Evolutionary conservation across 2,797 vertebrate species (phyloP), one percentile per base, ranked within the genome.

Genomic region (Spea hammondii): DNA sequence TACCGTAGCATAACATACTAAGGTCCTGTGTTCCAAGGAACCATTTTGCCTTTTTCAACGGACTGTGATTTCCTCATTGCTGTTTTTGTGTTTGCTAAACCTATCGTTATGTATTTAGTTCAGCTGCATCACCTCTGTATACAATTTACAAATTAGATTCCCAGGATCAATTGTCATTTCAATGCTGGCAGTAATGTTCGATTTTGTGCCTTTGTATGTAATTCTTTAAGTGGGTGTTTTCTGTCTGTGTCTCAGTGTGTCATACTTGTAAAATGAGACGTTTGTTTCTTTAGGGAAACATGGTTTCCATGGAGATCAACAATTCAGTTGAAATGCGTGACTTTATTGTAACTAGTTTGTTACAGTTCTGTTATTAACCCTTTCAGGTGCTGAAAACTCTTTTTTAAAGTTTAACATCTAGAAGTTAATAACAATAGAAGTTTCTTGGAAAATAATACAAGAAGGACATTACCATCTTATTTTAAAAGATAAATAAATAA

Each of bases 91-190:
- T 69, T 55, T 45, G 11, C 11, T 57, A 68, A 70, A 62, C 46
- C 74, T 77, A 73, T 82, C 73, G 77, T 64, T 77, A 70, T 74
- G 53, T 72, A 77, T 77, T 77, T 64, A 69, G 70, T 77, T 72
- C 65, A 68, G 46, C 64, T 64, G 47, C 6, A 53, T 13, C 4
- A 12, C 70, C 59, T 65, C 44, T 82, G 53, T 81, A 71, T 69
- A 57, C 47, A 59, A 48, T 17, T 60, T 47, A 55, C 6, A 48
- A 65, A 76, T 57, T 64, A 49, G 8, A 10, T 69, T 70, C 50
- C 45, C 48, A 64, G 17, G 44, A 44, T 9, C 6, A 54, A 66
- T 71, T 69, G 75, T 69, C 60, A 54, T 62, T 49, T 12, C 12
- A 14, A 13, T 73, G 55, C 17, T 13, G 50, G 13, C 55, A 44